Evolutionary conservation across 2,113 vertebrate species (phyloP), one percentile per base, ranked within the genome.

Genomic region (Psettodes erumei): DNA sequence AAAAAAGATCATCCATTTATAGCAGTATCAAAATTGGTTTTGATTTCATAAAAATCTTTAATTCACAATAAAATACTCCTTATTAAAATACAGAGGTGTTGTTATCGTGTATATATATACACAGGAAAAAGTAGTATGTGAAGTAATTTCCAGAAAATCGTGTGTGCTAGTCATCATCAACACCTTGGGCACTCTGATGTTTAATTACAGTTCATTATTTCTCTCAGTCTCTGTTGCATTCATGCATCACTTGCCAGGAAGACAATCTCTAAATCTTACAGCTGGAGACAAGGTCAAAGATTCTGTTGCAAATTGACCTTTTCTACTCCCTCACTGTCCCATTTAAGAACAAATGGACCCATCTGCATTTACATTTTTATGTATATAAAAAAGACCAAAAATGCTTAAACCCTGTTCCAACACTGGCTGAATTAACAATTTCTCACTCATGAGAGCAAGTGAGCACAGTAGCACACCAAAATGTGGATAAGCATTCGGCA

Each of bases 291-390:
- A 68, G 42, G 68, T n/a, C 70, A 61, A 47, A 79, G 66, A 86
- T 69, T 79, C 73, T 70, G 58, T 76, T 74, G 55, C 65, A 85
- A 82, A 77, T 21, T 77, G 80, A 86, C 81, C 86, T 88, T 89
- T 82, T 43, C 28, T 35, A 55, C 54, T 74, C 72, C 59, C 61
- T 74, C 43, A 63, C 43, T 42, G 43, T 77, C 56, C 50, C n/a
- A 10, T 54, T 19, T 30, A 51, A 68, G 73, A 50, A 67, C 40
- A 66, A 77, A 75, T 58, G 33, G 65, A 62, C 47, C 61, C 23
- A n/a, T 23, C 30, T 66, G 11, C 56, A 55, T 77, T 79, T 55
- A 53, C 63, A 65, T 63, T n/a, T 23, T 11, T 47, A 53, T n/a
- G n/a, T n/a, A n/a, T n/a, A 58, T 13, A 27, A 66, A 19, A 55